phyloP scores from a whole-genome alignment of 2,113 vertebrate genomes.

The Proterorhinus semilunaris region DNA sequence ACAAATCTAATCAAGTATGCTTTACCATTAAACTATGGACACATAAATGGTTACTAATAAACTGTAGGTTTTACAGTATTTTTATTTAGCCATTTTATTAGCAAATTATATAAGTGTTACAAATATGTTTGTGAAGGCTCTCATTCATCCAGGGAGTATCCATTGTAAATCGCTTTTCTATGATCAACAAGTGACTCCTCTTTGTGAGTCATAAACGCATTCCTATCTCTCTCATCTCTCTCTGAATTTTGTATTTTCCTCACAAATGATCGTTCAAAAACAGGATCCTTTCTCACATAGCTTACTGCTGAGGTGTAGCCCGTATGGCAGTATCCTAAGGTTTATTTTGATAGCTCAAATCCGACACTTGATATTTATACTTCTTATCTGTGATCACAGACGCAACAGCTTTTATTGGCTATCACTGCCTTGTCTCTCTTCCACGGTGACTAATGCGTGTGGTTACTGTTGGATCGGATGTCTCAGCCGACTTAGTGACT shows the following conservation, averaged over 20 bases:
- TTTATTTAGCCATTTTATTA: too few relatives aligned
- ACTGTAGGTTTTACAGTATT: too few relatives aligned
- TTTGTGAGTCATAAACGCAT: too few relatives aligned
- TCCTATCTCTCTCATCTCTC: constrained; percentile 2
- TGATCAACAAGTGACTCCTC: too few relatives aligned
- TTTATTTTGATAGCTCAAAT: constrained; percentile 49
- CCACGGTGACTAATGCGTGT: constrained; percentile 45
- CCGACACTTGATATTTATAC: constrained; percentile 34
- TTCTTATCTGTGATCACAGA: constrained; percentile 44
- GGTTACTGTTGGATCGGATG: constrained; percentile 10
- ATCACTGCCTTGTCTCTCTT: constrained; percentile 17
- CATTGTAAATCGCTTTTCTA: too few relatives aligned
- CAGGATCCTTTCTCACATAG: constrained; percentile 32
- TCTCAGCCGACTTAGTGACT: constrained; percentile 38
- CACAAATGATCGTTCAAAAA: constrained; percentile 20
- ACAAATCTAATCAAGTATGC: too few relatives aligned
- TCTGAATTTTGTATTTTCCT: constrained; percentile 15
- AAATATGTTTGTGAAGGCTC: too few relatives aligned
- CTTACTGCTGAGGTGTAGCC: constrained; percentile 26
- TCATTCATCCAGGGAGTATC: too few relatives aligned
- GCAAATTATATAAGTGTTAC: too few relatives aligned
- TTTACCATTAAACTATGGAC: too few relatives aligned
- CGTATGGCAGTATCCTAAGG: constrained; percentile 34
- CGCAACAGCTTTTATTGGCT: constrained; percentile 42
- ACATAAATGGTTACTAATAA: too few relatives aligned